These are phyloP conservation scores for Ictalurus furcatus DNA, from an alignment of 2,113 vertebrate species.

Conservation along the genomic window DNA sequence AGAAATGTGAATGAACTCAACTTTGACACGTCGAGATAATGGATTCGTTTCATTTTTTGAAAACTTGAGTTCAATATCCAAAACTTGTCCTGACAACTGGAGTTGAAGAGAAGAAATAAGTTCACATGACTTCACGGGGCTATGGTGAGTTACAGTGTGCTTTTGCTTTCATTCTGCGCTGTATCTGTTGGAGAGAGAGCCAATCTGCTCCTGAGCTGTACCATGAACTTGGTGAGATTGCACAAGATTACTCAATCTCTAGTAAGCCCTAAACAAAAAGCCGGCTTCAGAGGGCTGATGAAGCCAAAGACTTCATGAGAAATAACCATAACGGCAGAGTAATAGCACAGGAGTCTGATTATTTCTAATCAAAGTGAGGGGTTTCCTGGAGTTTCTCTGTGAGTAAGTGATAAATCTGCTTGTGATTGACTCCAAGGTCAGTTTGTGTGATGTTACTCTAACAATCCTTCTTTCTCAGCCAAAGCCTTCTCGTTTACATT, in stretches of 20 bases:
- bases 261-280: background rate
- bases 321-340: background rate
- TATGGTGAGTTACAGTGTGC: too few relatives aligned
- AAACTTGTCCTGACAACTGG: too few relatives aligned
- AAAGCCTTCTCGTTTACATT: constrained; percentile 17
- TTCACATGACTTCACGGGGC: too few relatives aligned
- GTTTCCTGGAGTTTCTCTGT: constrained; percentile 6
- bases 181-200: background rate
- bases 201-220: background rate
- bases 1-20: too few relatives aligned
- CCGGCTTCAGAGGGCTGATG: background rate
- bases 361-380: constrained; percentile 7
- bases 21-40: too few relatives aligned
- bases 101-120: too few relatives aligned
- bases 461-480: background rate
- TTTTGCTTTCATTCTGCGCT: background rate
- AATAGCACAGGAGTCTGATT: constrained; percentile 19
- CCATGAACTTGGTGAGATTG: background rate
- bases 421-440: background rate
- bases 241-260: background rate
- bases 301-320: background rate
- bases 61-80: too few relatives aligned
- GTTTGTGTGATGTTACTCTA: constrained; percentile 35
- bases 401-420: constrained; percentile 23
- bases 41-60: too few relatives aligned